Evolutionary conservation across 2,113 vertebrate species (phyloP), one percentile per base, ranked within the genome.

Genomic region (Bubo blakistoni): DNA sequence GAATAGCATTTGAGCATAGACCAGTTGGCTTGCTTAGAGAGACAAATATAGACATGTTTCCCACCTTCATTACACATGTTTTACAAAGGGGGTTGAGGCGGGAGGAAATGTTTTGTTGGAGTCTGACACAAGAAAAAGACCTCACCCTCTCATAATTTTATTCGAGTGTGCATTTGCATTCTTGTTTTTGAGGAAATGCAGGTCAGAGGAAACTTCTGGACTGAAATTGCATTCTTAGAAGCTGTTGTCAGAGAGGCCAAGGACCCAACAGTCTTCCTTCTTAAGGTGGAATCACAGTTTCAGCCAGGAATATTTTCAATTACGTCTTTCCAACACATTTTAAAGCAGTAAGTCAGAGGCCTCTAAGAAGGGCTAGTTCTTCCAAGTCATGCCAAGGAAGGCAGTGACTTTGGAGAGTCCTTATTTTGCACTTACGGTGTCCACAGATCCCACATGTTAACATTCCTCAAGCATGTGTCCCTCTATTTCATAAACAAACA

Each of bases 131-230:
- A 42, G 57, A 62, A 66, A 81, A 92, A 46, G 19, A 5, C 40
- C 34, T 95, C 18, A 13, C 44, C 36, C 34, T 78, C 34, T 74
- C 26, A 38, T 72, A 38, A 73, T 80, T 88, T 83, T 77, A 65
- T 55, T 71, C 47, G 74, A 90, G 58, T 51, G 13, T 70, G 18
- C 21, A 34, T 81, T 83, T 81, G 22, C 18, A 16, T 90, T 92
- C 79, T 86, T 83, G 61, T 18, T 86, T 94, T 95, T 91, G 82
- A 84, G 38, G 74, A 95, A 88, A 90, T 49, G 17, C 25, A 55
- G 63, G 51, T 81, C 44, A 66, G 70, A 91, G 63, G 36, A 88
- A 93, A 83, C 26, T 95, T 88, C 20, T 58, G 74, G 74, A 72
- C 46, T 80, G 54, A 90, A 67, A 61, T 3, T 73, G 24, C 49